Conservation (phyloP, 2,888 invertebrate species). For the Pemphredon lugubris region DNA sequence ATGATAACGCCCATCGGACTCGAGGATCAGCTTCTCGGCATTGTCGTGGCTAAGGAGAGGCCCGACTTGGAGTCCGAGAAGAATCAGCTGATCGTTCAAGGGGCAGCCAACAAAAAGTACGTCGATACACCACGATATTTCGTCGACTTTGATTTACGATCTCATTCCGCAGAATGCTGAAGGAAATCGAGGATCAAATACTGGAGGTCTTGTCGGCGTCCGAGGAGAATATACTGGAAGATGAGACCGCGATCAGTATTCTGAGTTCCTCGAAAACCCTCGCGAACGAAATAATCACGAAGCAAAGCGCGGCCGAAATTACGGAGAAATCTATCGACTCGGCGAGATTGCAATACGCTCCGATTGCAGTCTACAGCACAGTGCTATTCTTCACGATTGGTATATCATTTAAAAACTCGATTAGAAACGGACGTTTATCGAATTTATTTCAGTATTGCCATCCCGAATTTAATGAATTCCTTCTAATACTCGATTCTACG, state of each 20-base stretch:
- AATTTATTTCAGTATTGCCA: too few species aligned
- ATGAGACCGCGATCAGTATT: conserved; percentile 93
- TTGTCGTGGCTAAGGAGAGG: conserved; percentile 95
- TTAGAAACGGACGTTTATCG: not conserved
- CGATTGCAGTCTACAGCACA: conserved; percentile 94
- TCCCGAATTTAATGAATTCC: too few species aligned
- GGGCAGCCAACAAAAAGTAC: conserved; percentile 90
- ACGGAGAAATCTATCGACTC: conserved; percentile 95
- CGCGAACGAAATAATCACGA: conserved; percentile 94
- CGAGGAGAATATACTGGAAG: conserved; percentile 92
- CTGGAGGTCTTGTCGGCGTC: conserved; percentile 89
- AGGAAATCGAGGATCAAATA: conserved; percentile 96
- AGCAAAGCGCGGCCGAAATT: conserved; percentile 93
- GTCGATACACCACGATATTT: not conserved
- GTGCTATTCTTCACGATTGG: conserved; percentile 95
- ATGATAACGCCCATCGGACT: conserved; percentile 95
- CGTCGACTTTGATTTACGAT: not conserved
- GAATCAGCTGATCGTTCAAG: conserved; percentile 92
- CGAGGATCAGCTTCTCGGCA: conserved; percentile 93
- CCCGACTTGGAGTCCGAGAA: conserved; percentile 96
- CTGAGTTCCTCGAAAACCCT: conserved; percentile 94
- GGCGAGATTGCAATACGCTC: conserved; percentile 91
- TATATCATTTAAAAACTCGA: too few species aligned
- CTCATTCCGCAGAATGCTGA: conserved; percentile 83
- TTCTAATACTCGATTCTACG: too few species aligned